Conservation (phyloP, 37 sponge, comb jelly and placozoan species). For the Aplysina aerophoba region DNA sequence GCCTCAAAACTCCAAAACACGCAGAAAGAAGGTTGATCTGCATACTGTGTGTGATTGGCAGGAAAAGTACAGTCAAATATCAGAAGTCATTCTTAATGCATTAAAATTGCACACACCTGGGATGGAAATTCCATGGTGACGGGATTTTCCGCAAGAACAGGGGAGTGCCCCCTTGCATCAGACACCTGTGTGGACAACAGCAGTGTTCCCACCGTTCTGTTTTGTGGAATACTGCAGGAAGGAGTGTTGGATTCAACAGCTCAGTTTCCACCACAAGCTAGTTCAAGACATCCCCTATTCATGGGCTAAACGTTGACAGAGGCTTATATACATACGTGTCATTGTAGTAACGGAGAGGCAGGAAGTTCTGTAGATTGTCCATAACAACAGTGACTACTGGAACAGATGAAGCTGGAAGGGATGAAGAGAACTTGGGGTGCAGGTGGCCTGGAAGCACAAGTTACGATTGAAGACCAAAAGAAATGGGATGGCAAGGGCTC, state of each 20-base stretch:
- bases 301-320: neutral
- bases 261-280: neutral
- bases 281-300: neutral
- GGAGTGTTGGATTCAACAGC: too few relatives aligned
- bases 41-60: too few relatives aligned
- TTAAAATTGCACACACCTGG: conserved; percentile 50
- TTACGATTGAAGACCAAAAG: too few relatives aligned
- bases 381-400: conserved; percentile 27
- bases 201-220: conserved; percentile 41
- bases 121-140: conserved; percentile 48
- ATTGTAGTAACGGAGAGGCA: conserved; percentile 6
- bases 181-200: conserved; percentile 57
- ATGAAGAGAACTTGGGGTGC: too few relatives aligned
- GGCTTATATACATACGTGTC: conserved; percentile 13
- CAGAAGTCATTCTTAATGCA: conserved; percentile 9
- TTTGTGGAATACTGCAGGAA: neutral
- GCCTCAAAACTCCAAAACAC: too few relatives aligned
- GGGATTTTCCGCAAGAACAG: conserved; percentile 34
- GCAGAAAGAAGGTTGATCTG: too few relatives aligned
- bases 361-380: conserved; percentile 44
- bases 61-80: neutral
- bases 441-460: too few relatives aligned
- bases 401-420: neutral
- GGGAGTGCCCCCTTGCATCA: neutral
- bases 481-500: too few relatives aligned